phyloP scores from a whole-genome alignment of 2,113 vertebrate genomes.

The Urocitellus parryii region DNA sequence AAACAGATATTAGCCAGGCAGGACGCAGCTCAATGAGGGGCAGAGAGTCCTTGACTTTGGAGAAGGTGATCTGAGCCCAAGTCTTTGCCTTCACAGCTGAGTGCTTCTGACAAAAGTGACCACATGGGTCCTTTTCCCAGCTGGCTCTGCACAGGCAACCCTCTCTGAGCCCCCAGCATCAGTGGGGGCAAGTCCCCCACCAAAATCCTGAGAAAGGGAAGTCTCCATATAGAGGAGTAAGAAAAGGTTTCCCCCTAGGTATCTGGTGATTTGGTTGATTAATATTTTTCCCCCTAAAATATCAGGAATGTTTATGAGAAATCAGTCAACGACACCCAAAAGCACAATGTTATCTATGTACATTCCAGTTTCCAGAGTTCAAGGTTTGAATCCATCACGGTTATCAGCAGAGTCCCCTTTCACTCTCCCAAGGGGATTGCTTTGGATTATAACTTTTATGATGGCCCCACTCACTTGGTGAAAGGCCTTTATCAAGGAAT shows the following conservation, averaged over 20 bases:
- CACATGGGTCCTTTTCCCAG: neutral
- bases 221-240: neutral
- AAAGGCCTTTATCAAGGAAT: neutral
- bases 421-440: neutral
- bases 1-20: slow-evolving; percentile 79
- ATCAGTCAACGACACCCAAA: neutral
- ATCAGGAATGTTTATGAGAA: neutral
- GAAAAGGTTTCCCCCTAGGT: neutral
- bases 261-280: neutral
- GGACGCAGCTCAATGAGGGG: slow-evolving; percentile 67
- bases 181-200: neutral
- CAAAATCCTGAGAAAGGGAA: neutral
- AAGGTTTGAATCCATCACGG: neutral
- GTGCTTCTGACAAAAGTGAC: slow-evolving; percentile 40
- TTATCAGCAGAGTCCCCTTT: neutral
- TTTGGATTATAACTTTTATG: neutral
- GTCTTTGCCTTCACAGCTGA: slow-evolving; percentile 31
- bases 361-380: neutral
- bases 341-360: neutral
- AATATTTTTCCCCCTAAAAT: neutral
- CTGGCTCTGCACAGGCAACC: neutral
- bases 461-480: neutral
- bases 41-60: slow-evolving; percentile 71
- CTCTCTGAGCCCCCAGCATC: neutral
- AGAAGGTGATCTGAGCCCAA: slow-evolving; percentile 62